A percentile compares a stretch with the other conserved stretches of the same genome.
These are phyloP conservation scores for Glaucomys volans DNA, from an alignment of 2,113 vertebrate genomes.

Conservation along the genomic window DNA sequence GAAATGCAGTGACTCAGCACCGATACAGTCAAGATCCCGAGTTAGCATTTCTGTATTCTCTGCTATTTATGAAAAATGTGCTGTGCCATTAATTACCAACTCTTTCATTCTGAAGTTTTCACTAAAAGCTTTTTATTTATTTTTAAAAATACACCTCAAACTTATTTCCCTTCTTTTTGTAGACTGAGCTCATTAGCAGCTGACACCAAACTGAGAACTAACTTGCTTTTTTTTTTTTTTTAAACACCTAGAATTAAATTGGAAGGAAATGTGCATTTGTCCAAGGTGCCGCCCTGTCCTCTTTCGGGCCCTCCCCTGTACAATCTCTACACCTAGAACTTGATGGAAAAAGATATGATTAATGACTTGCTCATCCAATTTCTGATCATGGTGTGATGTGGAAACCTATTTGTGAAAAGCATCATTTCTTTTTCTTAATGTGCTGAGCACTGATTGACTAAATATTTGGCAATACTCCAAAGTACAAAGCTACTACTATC, in stretches of 20 bases:
- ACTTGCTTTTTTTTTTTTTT: background rate
- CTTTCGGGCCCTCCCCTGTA: conserved; percentile 9
- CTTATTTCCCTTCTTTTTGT: conserved; percentile 51
- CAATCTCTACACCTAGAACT: background rate
- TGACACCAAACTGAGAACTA: conserved; percentile 50
- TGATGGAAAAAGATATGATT: conserved; percentile 69
- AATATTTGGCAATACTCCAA: conserved; percentile 57
- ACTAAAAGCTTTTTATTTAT: conserved; percentile 55
- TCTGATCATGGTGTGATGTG: conserved; percentile 54
- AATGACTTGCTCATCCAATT: conserved; percentile 68
- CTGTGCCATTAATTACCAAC: conserved; percentile 49
- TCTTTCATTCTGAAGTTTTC: conserved; percentile 54
- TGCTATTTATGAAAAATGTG: conserved; percentile 66
- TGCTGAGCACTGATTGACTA: conserved; percentile 33
- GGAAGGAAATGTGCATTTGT: conserved; percentile 68
- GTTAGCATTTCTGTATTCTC: conserved; percentile 65
- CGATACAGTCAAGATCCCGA: conserved; percentile 62
- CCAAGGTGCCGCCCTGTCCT: conserved; percentile 29
- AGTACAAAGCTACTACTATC: conserved; percentile 3
- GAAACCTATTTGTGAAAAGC: conserved; percentile 64
- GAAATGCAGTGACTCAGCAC: conserved; percentile 79
- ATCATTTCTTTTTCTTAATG: conserved; percentile 55
- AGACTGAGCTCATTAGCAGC: conserved; percentile 63
- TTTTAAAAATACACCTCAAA: conserved; percentile 17
- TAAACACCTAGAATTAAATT: conserved; percentile 32